Base-by-base conservation (phyloP, 2,888 invertebrate genomes). In the Trichogramma evanescens region DNA sequence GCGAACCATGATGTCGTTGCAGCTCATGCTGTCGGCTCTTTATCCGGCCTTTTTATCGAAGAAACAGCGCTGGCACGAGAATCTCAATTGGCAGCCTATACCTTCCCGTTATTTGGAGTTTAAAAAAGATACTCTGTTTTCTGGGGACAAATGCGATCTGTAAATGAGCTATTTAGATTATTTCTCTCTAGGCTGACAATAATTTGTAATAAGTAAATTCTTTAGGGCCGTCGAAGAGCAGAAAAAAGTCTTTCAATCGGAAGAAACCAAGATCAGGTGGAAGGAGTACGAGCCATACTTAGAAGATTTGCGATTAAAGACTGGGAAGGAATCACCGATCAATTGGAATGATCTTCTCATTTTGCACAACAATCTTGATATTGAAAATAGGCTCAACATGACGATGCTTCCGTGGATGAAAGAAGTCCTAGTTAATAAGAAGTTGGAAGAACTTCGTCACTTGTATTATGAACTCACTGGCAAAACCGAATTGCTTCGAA, bases 1-100 rank as follows among this genome's bases (percentile, higher is more conserved):
- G 57, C 81, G 91, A 48, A 89, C 89, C 0, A 82, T 89, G 74
- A 87, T 87, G 85, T 87, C 87, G 5, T 86, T 85, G 0, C 78
- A 86, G 62, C 77, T 86, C 41, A 84, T 86, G 2, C 74, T 87
- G 62, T 83, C 87, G 2, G 88, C 85, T 0, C 71, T 89, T 44
- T 89, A 83, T 71, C 86, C 85, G 4, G 86, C 87, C 0, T 53
- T 13, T 4, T 6, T 53, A 9, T 68, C 74, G 9, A 74, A 74
- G 1, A 71, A 78, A 1, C 82, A 84, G 68, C 75, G 69, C 59
- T 86, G 85, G 85, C 82, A 83, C 67, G 73, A 78, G 0, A 69
- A 75, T 8, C 67, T 87, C 42, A 71, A 79, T 60, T 88, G 88
- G 88, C 85, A 86, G 68, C 88, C 88, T 1, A 82, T 88, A 41